Conservation (phyloP, 2,113 vertebrate genomes). For the Bos javanicus region DNA sequence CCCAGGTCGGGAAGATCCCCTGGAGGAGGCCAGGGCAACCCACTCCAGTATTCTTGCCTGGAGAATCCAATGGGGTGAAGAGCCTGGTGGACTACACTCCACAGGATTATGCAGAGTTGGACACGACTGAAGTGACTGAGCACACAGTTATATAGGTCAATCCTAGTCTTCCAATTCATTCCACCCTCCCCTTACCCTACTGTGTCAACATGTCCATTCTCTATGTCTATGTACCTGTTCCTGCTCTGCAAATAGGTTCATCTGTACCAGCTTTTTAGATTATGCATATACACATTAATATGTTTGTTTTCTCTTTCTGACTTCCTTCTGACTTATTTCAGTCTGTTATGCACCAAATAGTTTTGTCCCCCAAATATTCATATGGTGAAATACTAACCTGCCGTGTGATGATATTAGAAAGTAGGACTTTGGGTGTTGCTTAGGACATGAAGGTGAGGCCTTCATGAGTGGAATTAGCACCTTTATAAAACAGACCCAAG, state of each 20-base stretch:
- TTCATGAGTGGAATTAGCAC: rapidly evolving
- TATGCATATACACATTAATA: not conserved
- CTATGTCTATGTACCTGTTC: not conserved
- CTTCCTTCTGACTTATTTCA: not conserved
- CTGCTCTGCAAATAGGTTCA: not conserved
- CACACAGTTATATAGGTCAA: not conserved
- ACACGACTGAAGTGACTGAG: not conserved
- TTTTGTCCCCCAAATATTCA: not conserved
- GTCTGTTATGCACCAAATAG: not conserved
- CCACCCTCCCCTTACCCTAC: not conserved
- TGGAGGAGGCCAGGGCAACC: not conserved
- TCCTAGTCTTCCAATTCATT: not conserved
- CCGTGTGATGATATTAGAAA: not conserved
- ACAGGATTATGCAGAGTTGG: rapidly evolving
- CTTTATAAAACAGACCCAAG: not conserved
- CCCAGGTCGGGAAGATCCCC: not conserved
- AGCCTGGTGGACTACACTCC: not conserved
- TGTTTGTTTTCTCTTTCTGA: not conserved
- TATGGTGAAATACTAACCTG: not conserved
- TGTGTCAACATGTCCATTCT: not conserved
- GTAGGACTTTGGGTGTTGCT: not conserved
- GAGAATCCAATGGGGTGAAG: not conserved
- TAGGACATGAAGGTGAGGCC: not conserved
- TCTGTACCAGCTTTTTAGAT: not conserved
- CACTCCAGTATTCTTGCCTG: not conserved